Evolutionary conservation across 1,140 invertebrate genomes (phyloP).

Genomic region (Drosophila athabasca): DNA sequence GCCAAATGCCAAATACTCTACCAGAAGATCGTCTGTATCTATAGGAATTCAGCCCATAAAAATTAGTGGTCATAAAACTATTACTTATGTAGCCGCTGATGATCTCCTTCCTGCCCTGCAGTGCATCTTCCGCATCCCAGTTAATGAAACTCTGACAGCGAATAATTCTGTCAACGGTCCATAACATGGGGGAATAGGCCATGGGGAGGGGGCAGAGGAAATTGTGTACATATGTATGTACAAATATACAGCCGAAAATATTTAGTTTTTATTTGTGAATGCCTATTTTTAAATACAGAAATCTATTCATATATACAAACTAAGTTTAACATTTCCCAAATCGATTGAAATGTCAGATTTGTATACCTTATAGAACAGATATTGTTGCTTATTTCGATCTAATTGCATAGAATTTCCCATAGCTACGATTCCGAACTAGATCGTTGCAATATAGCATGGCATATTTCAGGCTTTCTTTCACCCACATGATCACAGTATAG

Average conservation of each 20-base stretch:
- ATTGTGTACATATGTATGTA: slow-evolving; percentile 16
- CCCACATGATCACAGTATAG: slow-evolving; percentile 24
- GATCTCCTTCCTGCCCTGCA: no score
- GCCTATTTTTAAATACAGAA: slow-evolving; percentile 27
- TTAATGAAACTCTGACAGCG: slow-evolving; percentile 4
- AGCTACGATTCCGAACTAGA: slow-evolving; percentile 3
- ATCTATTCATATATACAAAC: slow-evolving; percentile 22
- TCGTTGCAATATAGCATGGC: slow-evolving; percentile 14
- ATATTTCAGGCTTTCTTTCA: slow-evolving; percentile 38
- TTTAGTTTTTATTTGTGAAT: slow-evolving; percentile 24
- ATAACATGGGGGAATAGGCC: slow-evolving; percentile 30
- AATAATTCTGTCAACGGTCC: slow-evolving; percentile 40
- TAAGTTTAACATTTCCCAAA: background rate
- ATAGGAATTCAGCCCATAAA: no score
- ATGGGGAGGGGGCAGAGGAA: slow-evolving; percentile 17
- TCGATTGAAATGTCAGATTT: background rate
- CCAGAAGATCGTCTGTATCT: background rate
- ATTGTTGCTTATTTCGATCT: slow-evolving; percentile 9
- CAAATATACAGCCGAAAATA: slow-evolving; percentile 16
- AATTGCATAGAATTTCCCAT: background rate
- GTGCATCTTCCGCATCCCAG: slow-evolving; percentile 1
- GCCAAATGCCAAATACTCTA: slow-evolving; percentile 27
- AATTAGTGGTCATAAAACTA: background rate
- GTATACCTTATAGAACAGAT: background rate
- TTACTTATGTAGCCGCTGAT: background rate